These are phyloP conservation scores for Paracentrotus lividus DNA, from an alignment of 53 echinoderm and acorn worm genomes.

Conservation along the genomic window DNA sequence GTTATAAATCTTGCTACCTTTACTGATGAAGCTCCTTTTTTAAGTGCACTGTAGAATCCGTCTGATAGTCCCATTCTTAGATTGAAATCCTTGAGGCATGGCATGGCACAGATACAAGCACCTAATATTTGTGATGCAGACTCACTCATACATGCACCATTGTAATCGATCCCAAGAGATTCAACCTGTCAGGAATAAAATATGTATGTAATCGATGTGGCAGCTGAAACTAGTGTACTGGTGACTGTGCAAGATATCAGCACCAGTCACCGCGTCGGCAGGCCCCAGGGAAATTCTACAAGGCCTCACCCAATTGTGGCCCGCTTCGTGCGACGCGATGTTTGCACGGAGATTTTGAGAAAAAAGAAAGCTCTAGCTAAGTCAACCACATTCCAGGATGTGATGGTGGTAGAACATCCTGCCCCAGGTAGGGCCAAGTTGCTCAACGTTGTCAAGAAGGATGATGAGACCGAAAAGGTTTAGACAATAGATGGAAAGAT, in stretches of 20 bases:
- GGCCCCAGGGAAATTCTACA: background rate
- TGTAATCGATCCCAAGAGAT: no score
- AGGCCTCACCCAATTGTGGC: conserved; percentile 38
- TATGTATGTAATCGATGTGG: no score
- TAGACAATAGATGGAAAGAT: conserved; percentile 47
- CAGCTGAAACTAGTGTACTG: background rate
- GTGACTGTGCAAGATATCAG: conserved; percentile 2
- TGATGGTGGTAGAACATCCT: conserved; percentile 25
- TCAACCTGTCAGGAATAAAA: no score
- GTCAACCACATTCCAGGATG: background rate
- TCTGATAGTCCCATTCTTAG: no score
- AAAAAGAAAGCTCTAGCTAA: background rate
- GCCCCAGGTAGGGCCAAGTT: conserved; percentile 24
- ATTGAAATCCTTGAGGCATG: no score
- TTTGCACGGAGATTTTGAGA: conserved; percentile 14
- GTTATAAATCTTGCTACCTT: no score
- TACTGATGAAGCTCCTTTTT: no score
- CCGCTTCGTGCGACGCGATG: conserved; percentile 15
- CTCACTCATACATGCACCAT: no score
- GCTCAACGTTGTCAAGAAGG: background rate
- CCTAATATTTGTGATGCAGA: no score
- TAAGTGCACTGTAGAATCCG: no score
- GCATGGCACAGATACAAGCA: no score
- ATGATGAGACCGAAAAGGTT: conserved; percentile 40
- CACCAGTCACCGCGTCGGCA: conserved; percentile 49